phyloP scores from a whole-genome alignment of 2,113 vertebrate genomes.

The Zeus faber region DNA sequence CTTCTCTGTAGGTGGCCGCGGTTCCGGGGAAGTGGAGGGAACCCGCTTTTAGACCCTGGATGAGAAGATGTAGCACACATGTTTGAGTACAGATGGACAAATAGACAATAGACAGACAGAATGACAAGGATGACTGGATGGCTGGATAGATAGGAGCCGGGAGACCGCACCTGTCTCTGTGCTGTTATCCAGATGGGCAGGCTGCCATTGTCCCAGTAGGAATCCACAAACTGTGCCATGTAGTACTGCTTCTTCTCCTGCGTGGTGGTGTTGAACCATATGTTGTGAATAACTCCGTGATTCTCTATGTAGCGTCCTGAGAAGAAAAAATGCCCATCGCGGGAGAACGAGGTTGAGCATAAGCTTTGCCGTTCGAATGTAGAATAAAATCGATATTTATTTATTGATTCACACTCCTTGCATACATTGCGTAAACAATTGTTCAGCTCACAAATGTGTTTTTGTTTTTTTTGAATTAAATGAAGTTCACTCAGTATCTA shows the following conservation, averaged over 20 bases:
- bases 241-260: conserved; percentile 76
- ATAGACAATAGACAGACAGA: too few species aligned
- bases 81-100: too few species aligned
- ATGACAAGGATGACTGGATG: too few species aligned
- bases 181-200: conserved; percentile 95
- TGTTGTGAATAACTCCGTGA: conserved; percentile 91
- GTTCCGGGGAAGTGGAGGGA: conserved; percentile 89
- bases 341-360: too few species aligned
- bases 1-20: conserved; percentile 77
- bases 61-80: background rate
- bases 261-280: conserved; percentile 84
- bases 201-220: conserved; percentile 92
- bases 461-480: conserved; percentile 57
- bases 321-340: too few species aligned
- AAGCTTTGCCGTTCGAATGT: too few species aligned
- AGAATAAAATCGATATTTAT: conserved; percentile 31
- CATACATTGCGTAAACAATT: too few species aligned
- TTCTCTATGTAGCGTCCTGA: conserved; percentile 86
- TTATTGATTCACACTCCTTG: conserved; percentile 47
- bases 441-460: too few species aligned
- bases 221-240: conserved; percentile 71
- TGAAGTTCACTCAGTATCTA: conserved; percentile 57
- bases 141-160: too few species aligned
- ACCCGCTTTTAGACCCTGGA: conserved; percentile 83
- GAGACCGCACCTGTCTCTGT: conserved; percentile 86